These are phyloP conservation scores for Paralichthys olivaceus DNA, from an alignment of 2,113 vertebrate genomes.

Conservation along the genomic window DNA sequence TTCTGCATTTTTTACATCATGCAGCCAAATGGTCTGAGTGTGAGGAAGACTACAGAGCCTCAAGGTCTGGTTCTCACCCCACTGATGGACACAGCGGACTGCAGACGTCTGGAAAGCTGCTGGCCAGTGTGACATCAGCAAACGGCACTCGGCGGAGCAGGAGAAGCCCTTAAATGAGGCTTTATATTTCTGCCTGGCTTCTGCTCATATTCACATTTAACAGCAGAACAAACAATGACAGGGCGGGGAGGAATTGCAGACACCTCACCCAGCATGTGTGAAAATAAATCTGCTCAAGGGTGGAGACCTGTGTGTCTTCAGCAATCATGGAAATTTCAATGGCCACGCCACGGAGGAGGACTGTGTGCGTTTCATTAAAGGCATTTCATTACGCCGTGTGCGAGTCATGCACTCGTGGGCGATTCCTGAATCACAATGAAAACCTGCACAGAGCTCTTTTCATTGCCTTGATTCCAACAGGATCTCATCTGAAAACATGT, in stretches of 20 bases:
- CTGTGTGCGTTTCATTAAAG: conserved; percentile 69
- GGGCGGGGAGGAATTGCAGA: conserved; percentile 82
- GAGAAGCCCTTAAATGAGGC: conserved; percentile 58
- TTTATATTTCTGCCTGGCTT: conserved; percentile 66
- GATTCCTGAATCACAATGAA: conserved; percentile 45
- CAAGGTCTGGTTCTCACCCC: conserved; percentile 50
- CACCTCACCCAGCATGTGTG: conserved; percentile 85
- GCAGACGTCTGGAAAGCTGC: conserved; percentile 72
- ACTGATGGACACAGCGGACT: conserved; percentile 38
- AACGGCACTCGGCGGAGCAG: conserved; percentile 49
- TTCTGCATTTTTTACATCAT: conserved; percentile 50
- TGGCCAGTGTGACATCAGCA: conserved; percentile 71
- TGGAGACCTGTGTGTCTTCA: conserved; percentile 80
- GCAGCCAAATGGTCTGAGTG: conserved; percentile 49
- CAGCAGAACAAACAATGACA: conserved; percentile 84
- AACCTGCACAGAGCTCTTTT: conserved; percentile 51
- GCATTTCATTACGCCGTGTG: conserved; percentile 65
- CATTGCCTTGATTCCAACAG: conserved; percentile 46
- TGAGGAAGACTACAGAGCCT: conserved; percentile 43
- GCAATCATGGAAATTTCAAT: conserved; percentile 81
- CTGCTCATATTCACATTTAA: conserved; percentile 81
- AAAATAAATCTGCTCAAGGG: conserved; percentile 84
- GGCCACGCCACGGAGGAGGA: conserved; percentile 64
- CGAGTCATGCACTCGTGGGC: conserved; percentile 52
- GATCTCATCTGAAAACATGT: conserved; percentile 47